phyloP scores from a whole-genome alignment of 2,113 vertebrate genomes.

The Ornithorhynchus anatinus region DNA sequence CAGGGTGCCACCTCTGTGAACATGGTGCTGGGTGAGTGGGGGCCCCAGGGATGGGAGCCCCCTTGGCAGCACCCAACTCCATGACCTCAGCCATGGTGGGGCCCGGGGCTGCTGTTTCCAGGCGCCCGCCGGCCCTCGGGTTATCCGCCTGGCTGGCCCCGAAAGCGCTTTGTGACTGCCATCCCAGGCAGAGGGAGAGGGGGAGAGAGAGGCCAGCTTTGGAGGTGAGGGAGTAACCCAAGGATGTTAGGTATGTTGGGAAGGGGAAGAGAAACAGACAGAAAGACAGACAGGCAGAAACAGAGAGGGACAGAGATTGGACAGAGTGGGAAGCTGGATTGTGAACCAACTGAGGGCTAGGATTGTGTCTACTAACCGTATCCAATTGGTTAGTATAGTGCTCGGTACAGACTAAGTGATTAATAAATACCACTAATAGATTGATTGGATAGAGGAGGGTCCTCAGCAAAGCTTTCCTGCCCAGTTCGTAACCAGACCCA shows the following conservation, averaged over 20 bases:
- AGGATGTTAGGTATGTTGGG: background rate
- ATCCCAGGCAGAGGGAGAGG: background rate
- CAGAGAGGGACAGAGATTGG: no score
- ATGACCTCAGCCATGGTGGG: constrained; percentile 49
- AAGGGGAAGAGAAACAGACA: background rate
- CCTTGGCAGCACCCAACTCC: constrained; percentile 9
- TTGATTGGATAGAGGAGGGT: no score
- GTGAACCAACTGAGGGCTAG: no score
- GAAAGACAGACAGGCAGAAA: background rate
- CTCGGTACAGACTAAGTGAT: no score
- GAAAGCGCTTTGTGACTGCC: constrained; percentile 41
- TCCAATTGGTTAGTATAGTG: no score
- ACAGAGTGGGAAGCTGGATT: no score
- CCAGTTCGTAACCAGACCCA: no score
- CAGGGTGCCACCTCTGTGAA: no score
- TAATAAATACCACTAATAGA: no score
- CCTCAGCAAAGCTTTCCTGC: no score
- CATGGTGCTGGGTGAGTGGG: background rate
- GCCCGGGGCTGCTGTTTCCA: constrained; percentile 28
- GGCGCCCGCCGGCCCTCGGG: constrained; percentile 36
- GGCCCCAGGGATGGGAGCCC: background rate
- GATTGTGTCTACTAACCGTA: no score
- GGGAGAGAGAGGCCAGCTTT: constrained; percentile 14
- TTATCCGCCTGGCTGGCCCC: constrained; percentile 52
- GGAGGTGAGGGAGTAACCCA: constrained; percentile 24